A percentile compares a stretch with the other conserved stretches of the same genome.
phyloP scores from a whole-genome alignment of 2,888 invertebrate species.

The Scaptodrosophila latifasciaeformis region DNA sequence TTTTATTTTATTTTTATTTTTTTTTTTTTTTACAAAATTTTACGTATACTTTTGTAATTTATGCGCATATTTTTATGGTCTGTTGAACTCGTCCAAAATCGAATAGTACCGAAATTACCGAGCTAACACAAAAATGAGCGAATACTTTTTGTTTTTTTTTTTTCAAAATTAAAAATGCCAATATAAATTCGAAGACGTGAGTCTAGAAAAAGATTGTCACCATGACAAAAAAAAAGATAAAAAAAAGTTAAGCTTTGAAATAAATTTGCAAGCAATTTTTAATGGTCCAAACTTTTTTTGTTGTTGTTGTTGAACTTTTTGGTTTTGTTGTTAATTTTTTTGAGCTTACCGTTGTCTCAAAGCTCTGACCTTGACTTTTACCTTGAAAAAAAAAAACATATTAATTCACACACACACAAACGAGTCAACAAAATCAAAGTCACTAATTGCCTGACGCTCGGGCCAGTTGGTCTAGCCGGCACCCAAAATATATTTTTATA shows the following conservation, averaged over 20 bases:
- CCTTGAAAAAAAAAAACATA: constrained; percentile 46
- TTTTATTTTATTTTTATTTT: constrained; percentile 8
- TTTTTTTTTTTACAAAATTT: neutral
- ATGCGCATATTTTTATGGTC: constrained; percentile 55
- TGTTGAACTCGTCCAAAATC: constrained; percentile 44
- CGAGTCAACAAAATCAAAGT: constrained; percentile 21
- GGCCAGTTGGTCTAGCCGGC: constrained; percentile 19
- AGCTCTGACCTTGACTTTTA: constrained; percentile 58
- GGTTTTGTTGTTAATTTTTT: constrained; percentile 1
- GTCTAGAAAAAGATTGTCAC: constrained; percentile 8
- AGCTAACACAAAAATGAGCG: constrained; percentile 6
- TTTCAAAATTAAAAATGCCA: constrained; percentile 1
- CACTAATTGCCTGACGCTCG: constrained; percentile 39
- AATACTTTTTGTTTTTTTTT: too few relatives aligned
- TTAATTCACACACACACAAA: constrained; percentile 17
- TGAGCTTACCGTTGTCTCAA: constrained; percentile 4
- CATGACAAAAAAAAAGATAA: neutral
- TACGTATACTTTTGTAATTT: constrained; percentile 10
- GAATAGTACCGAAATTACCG: constrained; percentile 13
- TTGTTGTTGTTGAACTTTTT: neutral
- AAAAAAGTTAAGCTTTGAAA: neutral
- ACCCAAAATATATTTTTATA: too few relatives aligned
- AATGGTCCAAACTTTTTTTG: neutral
- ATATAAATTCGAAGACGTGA: constrained; percentile 5
- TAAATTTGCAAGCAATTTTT: neutral